Conservation (phyloP, 2,888 invertebrate genomes). For the Ochropacha duplaris region DNA sequence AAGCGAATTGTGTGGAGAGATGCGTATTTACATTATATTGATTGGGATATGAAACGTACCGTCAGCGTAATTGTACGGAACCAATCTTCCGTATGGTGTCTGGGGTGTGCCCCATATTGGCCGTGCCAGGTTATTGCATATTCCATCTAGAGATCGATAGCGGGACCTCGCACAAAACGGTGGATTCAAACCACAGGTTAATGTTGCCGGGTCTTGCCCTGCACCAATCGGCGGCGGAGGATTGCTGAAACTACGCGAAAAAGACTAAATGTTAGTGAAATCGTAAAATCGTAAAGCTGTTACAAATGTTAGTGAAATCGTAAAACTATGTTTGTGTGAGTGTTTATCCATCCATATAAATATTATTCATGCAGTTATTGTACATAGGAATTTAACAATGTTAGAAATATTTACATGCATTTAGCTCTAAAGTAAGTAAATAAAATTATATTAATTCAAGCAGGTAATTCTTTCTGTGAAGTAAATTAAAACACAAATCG, state of each 20-base stretch:
- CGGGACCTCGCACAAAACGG: constrained; percentile 78
- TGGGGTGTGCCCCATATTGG: constrained; percentile 92
- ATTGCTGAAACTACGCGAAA: constrained; percentile 62
- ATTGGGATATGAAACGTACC: constrained; percentile 68
- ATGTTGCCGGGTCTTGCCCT: constrained; percentile 65
- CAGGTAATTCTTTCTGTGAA: too few species aligned
- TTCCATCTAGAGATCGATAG: constrained; percentile 92
- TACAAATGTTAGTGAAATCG: too few species aligned
- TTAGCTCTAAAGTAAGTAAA: too few species aligned
- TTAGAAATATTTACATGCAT: too few species aligned
- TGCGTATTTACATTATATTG: neutral
- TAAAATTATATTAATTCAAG: too few species aligned
- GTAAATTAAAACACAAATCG: too few species aligned
- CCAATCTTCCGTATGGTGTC: constrained; percentile 86
- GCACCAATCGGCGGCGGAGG: constrained; percentile 70
- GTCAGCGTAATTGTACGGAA: constrained; percentile 86
- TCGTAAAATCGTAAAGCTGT: too few species aligned
- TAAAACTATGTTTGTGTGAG: neutral
- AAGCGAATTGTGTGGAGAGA: neutral
- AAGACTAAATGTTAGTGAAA: neutral
- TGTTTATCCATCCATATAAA: neutral
- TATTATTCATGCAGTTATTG: neutral
- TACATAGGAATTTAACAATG: neutral
- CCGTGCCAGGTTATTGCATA: constrained; percentile 95
- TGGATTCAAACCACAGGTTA: constrained; percentile 76